These are phyloP conservation scores for Pseudochirops corinnae DNA, from an alignment of 2,797 vertebrate species.

Conservation along the genomic window DNA sequence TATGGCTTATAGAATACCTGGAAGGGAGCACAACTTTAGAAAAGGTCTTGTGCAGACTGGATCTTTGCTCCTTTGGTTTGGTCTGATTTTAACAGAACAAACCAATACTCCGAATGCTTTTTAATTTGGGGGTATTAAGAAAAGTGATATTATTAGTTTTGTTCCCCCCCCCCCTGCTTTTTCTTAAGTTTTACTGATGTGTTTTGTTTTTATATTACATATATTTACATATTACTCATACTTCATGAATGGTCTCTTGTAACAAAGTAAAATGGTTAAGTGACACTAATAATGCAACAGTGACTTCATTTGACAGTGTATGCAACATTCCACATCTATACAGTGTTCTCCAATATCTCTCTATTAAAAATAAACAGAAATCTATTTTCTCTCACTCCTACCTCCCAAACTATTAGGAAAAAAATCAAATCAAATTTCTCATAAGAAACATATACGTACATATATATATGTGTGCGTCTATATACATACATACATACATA, in stretches of 20 bases:
- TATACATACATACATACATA: too few relatives aligned
- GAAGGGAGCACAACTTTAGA: background rate
- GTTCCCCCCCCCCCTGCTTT: background rate
- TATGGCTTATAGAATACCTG: background rate
- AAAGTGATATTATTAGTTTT: background rate
- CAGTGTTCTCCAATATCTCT: background rate
- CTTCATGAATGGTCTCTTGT: background rate
- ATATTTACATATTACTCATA: background rate
- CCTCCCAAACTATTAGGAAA: background rate
- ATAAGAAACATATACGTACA: background rate
- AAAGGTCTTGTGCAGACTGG: background rate
- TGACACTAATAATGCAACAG: background rate
- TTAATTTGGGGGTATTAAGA: background rate
- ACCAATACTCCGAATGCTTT: background rate
- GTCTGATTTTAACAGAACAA: background rate
- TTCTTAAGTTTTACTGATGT: background rate
- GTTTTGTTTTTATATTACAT: background rate
- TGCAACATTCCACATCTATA: background rate
- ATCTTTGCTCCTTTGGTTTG: background rate
- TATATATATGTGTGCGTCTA: too few relatives aligned
- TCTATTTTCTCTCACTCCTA: background rate
- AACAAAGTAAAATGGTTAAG: background rate
- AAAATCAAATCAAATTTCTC: background rate
- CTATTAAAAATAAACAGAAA: background rate
- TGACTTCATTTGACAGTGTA: background rate